Base-by-base conservation (phyloP, 1,140 invertebrate species). In the Zaprionus inermis region DNA sequence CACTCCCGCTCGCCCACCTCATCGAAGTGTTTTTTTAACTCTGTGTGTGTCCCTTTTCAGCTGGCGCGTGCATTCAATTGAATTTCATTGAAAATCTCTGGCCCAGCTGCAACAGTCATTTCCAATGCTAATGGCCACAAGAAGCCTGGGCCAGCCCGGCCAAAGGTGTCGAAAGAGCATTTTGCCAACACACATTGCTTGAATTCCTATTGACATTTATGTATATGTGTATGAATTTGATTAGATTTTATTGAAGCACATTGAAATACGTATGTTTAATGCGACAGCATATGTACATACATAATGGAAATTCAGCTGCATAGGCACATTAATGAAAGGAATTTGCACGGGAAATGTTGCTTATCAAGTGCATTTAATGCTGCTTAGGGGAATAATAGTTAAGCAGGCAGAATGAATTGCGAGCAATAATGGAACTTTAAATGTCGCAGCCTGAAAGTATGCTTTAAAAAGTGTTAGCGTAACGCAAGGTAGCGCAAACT, bases 11-110 rank as follows among this genome's bases (percentile, higher is more conserved):
- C 32, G 32, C 32, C n/a, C 14, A 32, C 10, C 38, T 12, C 6
- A 10, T 14, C 11, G 1, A 52, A 20, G 30, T 51, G 32, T 64
- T 67, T 76, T 75, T 28, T 5, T 28, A 0, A 5, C 24, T 1
- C 24, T 28, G 58, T 55, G 66, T 66, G 65, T 10, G 38, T 44
- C 38, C 70, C 63, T 67, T 71, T 74, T 79, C 60, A 70, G 56
- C 73, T 69, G 52, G 69, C 76, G 77, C 72, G 77, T 65, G 77
- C 80, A 88, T 66, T 88, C 80, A 88, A 88, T 88, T 88, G 80
- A 89, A 89, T 88, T 88, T 89, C 80, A 89, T 83, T 80, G 77
- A 57, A 80, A 65, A 67, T 66, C 49, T 76, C 24, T 55, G 18
- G 22, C 24, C 36, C 20, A 56, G 22, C 30, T 74, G 61, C 67